phyloP scores from a whole-genome alignment of 2,797 vertebrate genomes.

The Apodemus agrarius region DNA sequence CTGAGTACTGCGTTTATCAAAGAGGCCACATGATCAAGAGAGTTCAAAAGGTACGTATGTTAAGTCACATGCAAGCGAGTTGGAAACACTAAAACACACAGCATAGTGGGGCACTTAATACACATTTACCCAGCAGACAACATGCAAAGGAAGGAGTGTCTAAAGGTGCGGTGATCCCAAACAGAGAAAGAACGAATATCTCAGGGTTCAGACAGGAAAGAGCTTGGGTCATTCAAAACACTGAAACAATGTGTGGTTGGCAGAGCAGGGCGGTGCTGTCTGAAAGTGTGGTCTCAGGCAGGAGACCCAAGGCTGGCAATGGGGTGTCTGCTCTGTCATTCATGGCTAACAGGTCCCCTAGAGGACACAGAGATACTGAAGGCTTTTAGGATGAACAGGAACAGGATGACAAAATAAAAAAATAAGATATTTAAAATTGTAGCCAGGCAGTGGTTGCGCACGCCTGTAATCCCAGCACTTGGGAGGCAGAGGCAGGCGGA shows the following conservation, averaged over 20 bases:
- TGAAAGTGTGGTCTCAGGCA: neutral
- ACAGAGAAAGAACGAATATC: neutral
- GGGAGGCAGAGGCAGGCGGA: too few species aligned
- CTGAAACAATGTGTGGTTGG: neutral
- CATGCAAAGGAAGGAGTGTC: neutral
- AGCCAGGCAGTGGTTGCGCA: too few species aligned
- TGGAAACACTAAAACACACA: neutral
- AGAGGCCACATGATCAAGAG: neutral
- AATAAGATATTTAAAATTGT: neutral
- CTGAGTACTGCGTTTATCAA: slow-evolving; percentile 31
- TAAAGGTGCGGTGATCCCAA: neutral
- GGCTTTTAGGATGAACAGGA: neutral
- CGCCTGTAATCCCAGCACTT: too few species aligned
- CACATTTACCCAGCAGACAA: neutral
- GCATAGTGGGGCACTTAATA: neutral
- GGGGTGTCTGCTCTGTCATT: neutral
- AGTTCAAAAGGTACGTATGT: slow-evolving; percentile 28
- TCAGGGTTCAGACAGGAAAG: neutral
- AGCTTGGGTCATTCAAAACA: neutral
- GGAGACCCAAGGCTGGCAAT: neutral
- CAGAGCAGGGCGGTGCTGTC: neutral
- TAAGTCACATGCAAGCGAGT: neutral
- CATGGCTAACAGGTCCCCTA: neutral
- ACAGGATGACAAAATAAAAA: neutral
- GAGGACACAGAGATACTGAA: neutral